These are phyloP conservation scores for Pseudochirops corinnae DNA, from an alignment of 2,797 vertebrate genomes.

Conservation along the genomic window DNA sequence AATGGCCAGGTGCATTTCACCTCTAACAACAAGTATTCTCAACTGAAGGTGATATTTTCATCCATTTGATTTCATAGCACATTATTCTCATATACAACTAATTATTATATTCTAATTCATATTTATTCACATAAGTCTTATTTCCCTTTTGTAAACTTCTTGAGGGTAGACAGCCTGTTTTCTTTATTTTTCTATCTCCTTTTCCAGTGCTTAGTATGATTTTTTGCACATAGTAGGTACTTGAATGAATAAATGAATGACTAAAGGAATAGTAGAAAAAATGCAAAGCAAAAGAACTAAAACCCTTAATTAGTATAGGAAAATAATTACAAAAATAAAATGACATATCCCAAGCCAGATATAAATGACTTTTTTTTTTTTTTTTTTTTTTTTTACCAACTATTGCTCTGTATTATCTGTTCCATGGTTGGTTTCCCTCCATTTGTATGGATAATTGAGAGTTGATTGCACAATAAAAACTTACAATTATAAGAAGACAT, in stretches of 20 bases:
- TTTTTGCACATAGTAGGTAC: background rate
- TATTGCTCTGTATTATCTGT: background rate
- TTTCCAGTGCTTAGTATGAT: background rate
- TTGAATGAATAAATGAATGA: background rate
- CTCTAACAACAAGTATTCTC: background rate
- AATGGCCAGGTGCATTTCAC: background rate
- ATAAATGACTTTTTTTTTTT: constrained; percentile 46
- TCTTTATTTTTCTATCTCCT: background rate
- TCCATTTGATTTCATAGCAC: background rate
- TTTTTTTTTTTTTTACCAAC: constrained; percentile 52
- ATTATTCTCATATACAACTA: background rate
- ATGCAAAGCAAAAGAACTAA: constrained; percentile 66
- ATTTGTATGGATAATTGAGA: constrained; percentile 45
- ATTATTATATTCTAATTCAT: background rate
- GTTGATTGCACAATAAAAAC: background rate
- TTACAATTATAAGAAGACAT: background rate
- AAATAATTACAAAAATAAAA: constrained; percentile 38
- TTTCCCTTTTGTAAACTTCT: background rate
- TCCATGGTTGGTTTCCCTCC: background rate
- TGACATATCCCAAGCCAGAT: constrained; percentile 30
- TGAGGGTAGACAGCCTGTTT: background rate
- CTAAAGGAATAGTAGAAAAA: constrained; percentile 67
- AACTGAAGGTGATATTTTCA: background rate
- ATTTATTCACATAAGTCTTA: background rate
- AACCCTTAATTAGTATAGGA: constrained; percentile 53